A percentile compares a stretch with the other conserved stretches of the same genome.
These are phyloP conservation scores for Hipposideros larvatus DNA, from an alignment of 2,797 vertebrate genomes.

Conservation along the genomic window DNA sequence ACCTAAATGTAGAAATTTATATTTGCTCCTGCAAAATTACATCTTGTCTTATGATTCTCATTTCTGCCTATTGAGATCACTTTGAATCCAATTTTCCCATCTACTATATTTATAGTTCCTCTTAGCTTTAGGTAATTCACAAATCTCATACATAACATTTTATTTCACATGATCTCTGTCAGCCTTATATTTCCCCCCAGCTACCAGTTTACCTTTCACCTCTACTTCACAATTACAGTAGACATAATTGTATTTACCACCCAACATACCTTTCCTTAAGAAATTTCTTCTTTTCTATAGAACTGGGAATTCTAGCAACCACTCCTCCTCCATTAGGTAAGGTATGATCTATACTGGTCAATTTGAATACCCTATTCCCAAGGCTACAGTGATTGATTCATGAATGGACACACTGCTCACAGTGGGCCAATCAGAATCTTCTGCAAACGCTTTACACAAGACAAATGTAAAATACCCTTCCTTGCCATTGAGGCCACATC, in stretches of 20 bases:
- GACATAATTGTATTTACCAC: slow-evolving; percentile 31
- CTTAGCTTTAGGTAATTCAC: slow-evolving; percentile 61
- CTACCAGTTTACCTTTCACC: slow-evolving; percentile 70
- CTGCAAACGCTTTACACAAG: not conserved
- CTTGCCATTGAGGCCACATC: not conserved
- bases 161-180: slow-evolving; percentile 48
- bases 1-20: slow-evolving; percentile 60
- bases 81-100: slow-evolving; percentile 70
- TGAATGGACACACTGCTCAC: not conserved
- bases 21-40: slow-evolving; percentile 70
- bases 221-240: slow-evolving; percentile 47
- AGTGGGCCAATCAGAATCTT: not conserved
- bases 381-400: not conserved
- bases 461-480: not conserved
- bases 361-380: slow-evolving; percentile 8
- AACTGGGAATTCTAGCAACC: not conserved
- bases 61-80: slow-evolving; percentile 72
- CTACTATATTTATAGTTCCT: slow-evolving; percentile 64
- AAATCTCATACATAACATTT: slow-evolving; percentile 70
- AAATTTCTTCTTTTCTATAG: slow-evolving; percentile 39
- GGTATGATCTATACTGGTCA: not conserved
- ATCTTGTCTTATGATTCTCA: slow-evolving; percentile 56
- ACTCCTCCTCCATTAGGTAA: not conserved
- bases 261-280: slow-evolving; percentile 52
- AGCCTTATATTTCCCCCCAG: slow-evolving; percentile 32